Conservation (phyloP, 1,140 invertebrate genomes). For the Lerema accius region DNA sequence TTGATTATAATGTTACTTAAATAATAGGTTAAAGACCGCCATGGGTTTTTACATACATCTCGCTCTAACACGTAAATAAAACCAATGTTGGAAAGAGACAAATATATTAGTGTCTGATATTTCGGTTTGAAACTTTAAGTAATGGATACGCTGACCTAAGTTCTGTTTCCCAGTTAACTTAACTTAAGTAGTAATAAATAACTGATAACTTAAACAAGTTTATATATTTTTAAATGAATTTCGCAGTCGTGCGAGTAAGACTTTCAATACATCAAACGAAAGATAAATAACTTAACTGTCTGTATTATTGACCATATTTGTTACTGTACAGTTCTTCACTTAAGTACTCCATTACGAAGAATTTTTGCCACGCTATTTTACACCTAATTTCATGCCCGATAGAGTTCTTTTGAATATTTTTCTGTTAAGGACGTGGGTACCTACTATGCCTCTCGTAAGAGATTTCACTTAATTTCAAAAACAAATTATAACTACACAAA, state of each 20-base stretch:
- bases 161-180: too few relatives aligned
- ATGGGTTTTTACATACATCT: too few relatives aligned
- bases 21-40: too few relatives aligned
- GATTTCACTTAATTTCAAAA: constrained; percentile 32
- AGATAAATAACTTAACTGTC: constrained; percentile 1
- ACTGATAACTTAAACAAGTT: too few relatives aligned
- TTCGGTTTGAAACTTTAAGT: too few relatives aligned
- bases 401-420: neutral
- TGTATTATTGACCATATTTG: constrained; percentile 13
- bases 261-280: constrained; percentile 10
- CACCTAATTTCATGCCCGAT: neutral
- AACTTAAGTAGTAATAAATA: too few relatives aligned
- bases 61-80: too few relatives aligned
- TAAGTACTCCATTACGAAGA: neutral
- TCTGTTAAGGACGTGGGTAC: too few relatives aligned
- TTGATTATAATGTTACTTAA: too few relatives aligned
- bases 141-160: too few relatives aligned
- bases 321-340: neutral
- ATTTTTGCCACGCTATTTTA: neutral
- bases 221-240: constrained; percentile 5
- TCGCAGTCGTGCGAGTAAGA: constrained; percentile 8
- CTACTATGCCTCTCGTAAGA: neutral
- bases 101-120: too few relatives aligned
- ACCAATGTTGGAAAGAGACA: too few relatives aligned
- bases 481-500: constrained; percentile 34